Percentiles rank a stretch among this genome's conserved stretches.
Evolutionary conservation across 2,113 vertebrate species (phyloP).

Genomic region (Ptilonorhynchus violaceus): DNA sequence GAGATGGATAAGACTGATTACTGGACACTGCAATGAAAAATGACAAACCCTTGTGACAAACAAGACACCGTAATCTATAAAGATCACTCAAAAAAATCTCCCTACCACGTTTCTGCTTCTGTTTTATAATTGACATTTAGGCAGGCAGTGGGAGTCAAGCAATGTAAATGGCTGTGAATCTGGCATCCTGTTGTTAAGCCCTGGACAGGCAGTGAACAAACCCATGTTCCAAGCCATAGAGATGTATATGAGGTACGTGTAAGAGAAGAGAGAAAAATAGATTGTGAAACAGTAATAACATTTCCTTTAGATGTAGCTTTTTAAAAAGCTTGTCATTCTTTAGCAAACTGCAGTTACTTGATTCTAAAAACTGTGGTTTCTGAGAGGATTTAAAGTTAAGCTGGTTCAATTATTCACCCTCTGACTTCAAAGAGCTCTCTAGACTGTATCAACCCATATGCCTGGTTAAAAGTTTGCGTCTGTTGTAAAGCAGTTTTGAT

Average conservation of each 20-base stretch:
- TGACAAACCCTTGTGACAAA: not conserved
- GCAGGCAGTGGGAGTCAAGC: not conserved
- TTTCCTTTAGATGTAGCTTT: not conserved
- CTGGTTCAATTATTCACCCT: not conserved
- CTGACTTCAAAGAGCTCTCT: conserved; percentile 4
- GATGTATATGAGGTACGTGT: not conserved
- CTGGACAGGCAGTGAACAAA: not conserved
- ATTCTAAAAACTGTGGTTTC: not conserved
- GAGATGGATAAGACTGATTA: not conserved
- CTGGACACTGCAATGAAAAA: not conserved
- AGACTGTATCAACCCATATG: not conserved
- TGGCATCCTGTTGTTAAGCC: not conserved
- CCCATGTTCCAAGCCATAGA: not conserved
- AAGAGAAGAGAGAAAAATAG: not conserved
- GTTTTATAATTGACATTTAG: not conserved
- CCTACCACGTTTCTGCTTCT: not conserved
- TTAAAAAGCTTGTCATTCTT: not conserved
- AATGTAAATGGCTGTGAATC: conserved; percentile 8
- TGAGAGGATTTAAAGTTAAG: conserved; percentile 25
- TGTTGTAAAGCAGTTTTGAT: conserved; percentile 17
- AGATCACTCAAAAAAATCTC: not conserved
- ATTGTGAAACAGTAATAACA: not conserved
- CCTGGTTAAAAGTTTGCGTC: not conserved
- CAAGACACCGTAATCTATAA: not conserved
- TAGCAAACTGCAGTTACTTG: not conserved